Evolutionary conservation across 2,888 invertebrate genomes (phyloP).

Genomic region (Corythucha ciliata): DNA sequence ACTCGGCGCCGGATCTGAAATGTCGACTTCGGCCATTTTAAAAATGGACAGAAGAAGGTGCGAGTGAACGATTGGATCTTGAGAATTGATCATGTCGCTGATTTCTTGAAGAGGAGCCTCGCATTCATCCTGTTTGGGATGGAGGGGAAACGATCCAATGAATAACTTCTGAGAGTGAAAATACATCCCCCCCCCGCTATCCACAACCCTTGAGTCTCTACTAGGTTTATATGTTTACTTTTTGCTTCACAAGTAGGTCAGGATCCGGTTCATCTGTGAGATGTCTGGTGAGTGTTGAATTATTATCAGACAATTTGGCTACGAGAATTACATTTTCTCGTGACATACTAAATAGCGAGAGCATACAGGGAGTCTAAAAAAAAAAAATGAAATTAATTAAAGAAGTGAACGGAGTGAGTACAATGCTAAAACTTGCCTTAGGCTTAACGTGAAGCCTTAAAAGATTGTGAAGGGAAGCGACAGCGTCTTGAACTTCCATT

Average conservation of each 20-base stretch:
- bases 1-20: constrained; percentile 42
- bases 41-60: constrained; percentile 80
- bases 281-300: constrained; percentile 34
- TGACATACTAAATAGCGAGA: constrained; percentile 72
- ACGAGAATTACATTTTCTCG: constrained; percentile 81
- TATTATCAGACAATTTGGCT: constrained; percentile 43
- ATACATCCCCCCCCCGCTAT: not conserved
- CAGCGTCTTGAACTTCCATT: constrained; percentile 74
- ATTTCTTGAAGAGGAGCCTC: constrained; percentile 69
- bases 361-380: constrained; percentile 70
- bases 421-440: constrained; percentile 27
- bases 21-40: constrained; percentile 86
- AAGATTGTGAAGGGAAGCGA: constrained; percentile 70
- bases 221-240: constrained; percentile 45
- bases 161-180: not conserved
- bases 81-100: constrained; percentile 74
- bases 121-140: constrained; percentile 62
- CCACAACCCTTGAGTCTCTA: not conserved
- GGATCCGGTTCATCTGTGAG: constrained; percentile 47
- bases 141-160: not conserved
- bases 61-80: constrained; percentile 74
- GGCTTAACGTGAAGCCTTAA: constrained; percentile 41
- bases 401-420: not conserved
- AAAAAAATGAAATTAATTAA: constrained; percentile 27
- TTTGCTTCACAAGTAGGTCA: constrained; percentile 59